A percentile compares a stretch with the other conserved stretches of the same genome.
These are phyloP conservation scores for Diarsia dahlii DNA, from an alignment of 2,888 invertebrate genomes.

Conservation along the genomic window DNA sequence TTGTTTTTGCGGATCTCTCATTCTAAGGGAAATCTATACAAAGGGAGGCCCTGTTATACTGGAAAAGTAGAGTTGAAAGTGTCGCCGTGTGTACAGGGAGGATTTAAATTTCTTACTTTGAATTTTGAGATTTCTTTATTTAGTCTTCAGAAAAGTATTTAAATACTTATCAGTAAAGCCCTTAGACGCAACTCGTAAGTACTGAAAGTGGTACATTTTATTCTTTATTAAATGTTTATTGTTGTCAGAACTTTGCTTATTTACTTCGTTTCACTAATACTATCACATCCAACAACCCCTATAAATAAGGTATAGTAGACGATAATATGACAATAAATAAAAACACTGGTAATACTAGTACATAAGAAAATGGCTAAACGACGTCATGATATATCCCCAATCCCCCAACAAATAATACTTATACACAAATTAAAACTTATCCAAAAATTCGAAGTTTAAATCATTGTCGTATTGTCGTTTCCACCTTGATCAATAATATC, in stretches of 20 bases:
- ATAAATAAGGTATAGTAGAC: no score
- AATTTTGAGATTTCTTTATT: background rate
- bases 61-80: no score
- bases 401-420: no score
- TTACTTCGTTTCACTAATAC: background rate
- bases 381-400: no score
- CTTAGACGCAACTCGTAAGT: background rate
- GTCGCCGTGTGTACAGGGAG: background rate
- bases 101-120: background rate
- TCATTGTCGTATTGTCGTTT: background rate
- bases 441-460: background rate
- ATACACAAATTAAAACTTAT: no score
- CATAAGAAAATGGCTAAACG: background rate
- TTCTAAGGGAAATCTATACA: no score
- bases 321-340: background rate
- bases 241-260: conserved; percentile 1
- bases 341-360: background rate
- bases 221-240: conserved; percentile 31
- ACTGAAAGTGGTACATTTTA: background rate
- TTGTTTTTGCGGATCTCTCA: no score
- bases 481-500: background rate
- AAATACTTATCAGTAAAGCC: background rate
- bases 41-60: no score
- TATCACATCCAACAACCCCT: background rate
- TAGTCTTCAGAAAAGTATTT: background rate